Base-by-base conservation (phyloP, 2,113 vertebrate species). In the Rhagologus leucostigma region DNA sequence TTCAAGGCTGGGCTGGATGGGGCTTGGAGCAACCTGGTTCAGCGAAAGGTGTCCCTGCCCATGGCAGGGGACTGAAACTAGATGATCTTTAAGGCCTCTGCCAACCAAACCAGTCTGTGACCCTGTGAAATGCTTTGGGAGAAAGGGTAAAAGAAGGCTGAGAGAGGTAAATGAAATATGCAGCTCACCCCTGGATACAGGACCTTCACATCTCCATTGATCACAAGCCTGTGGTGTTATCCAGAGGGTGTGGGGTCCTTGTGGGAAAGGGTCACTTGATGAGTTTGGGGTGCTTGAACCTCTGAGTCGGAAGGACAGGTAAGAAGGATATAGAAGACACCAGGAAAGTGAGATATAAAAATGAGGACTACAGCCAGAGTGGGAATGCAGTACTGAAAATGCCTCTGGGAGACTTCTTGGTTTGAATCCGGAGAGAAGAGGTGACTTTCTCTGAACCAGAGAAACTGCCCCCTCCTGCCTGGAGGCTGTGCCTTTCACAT, bases 191-290 rank as follows among this genome's bases (percentile, higher is more conserved):
- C 4, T 42, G 42, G 42, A 63, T n/a, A 16, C 17, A 70, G 32
- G 14, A 47, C 29, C 11, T 24, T 4, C 22, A 5, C 17, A 27
- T 37, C 33, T 80, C 55, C 64, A 77, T 44, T 60, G 19, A 18
- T 24, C 46, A 33, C 29, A 69, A 35, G 26, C 3, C 42, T 15
- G 7, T 11, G 26, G 6, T 1, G 0, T 29, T 42, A 30, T 33
- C 39, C 42, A 42, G 27, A 59, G 27, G 3, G 1, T 2, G 1
- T 2, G 4, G 18, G 13, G 33, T 19, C n/a, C 9, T 0, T 7
- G 30, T 46, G 30, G 41, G 39, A 88, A 86, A 47, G 27, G 33
- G 3, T 0, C 4, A 16, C 39, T 63, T 69, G 16, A 11, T 0
- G 11, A 15, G 7, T 39, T 86, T 74, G n/a, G 32, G 27, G 3